A percentile compares a stretch with the other conserved stretches of the same genome.
These are phyloP conservation scores for Patella caerulea DNA, from an alignment of 2,888 invertebrate genomes.

Conservation along the genomic window DNA sequence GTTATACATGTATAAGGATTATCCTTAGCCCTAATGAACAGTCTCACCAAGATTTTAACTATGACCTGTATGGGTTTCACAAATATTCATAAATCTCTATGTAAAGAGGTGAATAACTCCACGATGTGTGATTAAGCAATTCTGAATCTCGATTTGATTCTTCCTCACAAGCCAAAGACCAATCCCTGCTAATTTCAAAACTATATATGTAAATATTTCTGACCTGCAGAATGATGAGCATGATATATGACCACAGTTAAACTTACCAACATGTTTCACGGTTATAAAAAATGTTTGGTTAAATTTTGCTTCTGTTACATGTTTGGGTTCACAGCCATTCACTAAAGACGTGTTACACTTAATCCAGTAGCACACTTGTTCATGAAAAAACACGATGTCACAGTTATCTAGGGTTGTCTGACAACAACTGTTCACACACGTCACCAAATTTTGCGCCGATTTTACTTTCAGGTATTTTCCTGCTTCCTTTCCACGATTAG, in stretches of 20 bases:
- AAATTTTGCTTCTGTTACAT: constrained; percentile 25
- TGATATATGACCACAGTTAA: too few species aligned
- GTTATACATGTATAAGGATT: too few species aligned
- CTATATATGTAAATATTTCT: too few species aligned
- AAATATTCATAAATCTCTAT: background rate
- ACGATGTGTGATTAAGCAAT: too few species aligned
- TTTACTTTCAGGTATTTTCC: constrained; percentile 33
- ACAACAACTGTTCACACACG: constrained; percentile 39
- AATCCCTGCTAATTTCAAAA: too few species aligned
- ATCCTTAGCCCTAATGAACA: too few species aligned
- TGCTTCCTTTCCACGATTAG: constrained; percentile 27
- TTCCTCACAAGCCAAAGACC: too few species aligned
- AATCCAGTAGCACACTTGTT: constrained; percentile 34
- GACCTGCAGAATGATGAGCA: too few species aligned
- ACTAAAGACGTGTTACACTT: constrained; percentile 33
- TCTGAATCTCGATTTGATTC: too few species aligned
- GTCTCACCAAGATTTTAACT: too few species aligned
- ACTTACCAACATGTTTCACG: constrained; percentile 40
- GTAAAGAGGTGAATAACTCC: too few species aligned
- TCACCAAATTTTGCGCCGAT: constrained; percentile 19
- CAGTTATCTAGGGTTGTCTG: constrained; percentile 8
- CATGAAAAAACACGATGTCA: constrained; percentile 35
- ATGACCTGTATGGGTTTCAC: background rate
- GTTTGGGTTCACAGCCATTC: constrained; percentile 34
- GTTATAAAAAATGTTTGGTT: constrained; percentile 33